phyloP scores from a whole-genome alignment of 2,888 invertebrate genomes.

The Peribatodes rhomboidaria region DNA sequence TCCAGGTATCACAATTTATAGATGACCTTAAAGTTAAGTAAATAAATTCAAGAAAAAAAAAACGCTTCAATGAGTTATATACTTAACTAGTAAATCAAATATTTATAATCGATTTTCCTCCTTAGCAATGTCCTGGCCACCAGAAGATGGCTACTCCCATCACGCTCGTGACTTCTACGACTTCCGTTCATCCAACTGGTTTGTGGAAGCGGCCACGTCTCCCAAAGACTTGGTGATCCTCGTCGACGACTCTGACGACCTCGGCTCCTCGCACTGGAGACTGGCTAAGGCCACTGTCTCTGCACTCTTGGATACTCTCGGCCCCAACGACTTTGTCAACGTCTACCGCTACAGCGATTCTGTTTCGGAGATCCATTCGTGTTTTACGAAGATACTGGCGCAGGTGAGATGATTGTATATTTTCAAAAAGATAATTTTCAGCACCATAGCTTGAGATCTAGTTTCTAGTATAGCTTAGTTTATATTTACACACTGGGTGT shows the following conservation, averaged over 20 bases:
- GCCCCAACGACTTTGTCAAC: constrained; percentile 99
- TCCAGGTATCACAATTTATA: constrained; percentile 89
- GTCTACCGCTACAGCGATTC: constrained; percentile 95
- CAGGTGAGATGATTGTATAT: constrained; percentile 86
- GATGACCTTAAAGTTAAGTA: neutral
- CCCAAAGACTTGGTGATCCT: constrained; percentile 98
- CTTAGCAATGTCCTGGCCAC: constrained; percentile 93
- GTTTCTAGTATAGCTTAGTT: neutral
- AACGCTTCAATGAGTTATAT: too few relatives aligned
- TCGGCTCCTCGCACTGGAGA: constrained; percentile 93
- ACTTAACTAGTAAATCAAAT: too few relatives aligned
- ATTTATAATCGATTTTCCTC: constrained; percentile 27
- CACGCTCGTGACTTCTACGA: constrained; percentile 96
- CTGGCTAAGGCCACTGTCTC: constrained; percentile 96
- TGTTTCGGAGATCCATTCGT: constrained; percentile 94
- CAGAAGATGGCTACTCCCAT: constrained; percentile 91
- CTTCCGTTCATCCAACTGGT: constrained; percentile 97
- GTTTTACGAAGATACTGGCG: constrained; percentile 96
- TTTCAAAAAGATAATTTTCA: neutral
- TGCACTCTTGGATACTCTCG: constrained; percentile 96
- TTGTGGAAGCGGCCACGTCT: constrained; percentile 98
- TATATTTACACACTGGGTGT: neutral
- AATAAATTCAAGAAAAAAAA: too few relatives aligned
- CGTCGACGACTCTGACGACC: constrained; percentile 96
- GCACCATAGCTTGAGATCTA: too few relatives aligned